Base-by-base conservation (phyloP, 2,888 invertebrate genomes). In the Micoletzkya japonica region DNA sequence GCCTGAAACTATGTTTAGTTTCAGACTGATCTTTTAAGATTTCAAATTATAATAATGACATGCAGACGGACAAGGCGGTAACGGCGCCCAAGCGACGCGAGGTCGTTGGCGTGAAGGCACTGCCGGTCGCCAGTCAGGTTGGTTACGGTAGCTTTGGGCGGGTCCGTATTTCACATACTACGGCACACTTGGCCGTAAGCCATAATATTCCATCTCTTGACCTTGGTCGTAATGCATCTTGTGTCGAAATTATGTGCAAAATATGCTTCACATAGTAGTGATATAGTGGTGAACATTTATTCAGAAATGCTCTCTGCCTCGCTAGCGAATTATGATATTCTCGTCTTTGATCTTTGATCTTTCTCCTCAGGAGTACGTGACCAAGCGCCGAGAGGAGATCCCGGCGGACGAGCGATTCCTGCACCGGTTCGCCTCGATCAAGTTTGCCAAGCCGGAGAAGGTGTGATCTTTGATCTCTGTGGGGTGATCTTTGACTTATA, bases 321-420 rank as follows among this genome's bases (percentile, higher is more conserved):
- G 30, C 14, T 56, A n/a, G n/a, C n/a, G 44, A 14, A 44, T 44
- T n/a, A n/a, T n/a, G n/a, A n/a, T n/a, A n/a, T n/a, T n/a, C n/a
- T n/a, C n/a, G n/a, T n/a, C n/a, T n/a, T n/a, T 56, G 1, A n/a
- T 1, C 17, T 1, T 70, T 52, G 32, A 34, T 36, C 14, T 20
- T 26, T 34, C 17, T 60, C 70, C 79, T 39, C 61, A 82, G 82
- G 83, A 83, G 50, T 83, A 83, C 74, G 66, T 79, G 30, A 66
- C 73, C 20, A 83, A 82, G 71, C 73, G 73, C 61, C 61, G 57
- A 2, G 73, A 74, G 30, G 83, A 90, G 74, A 92, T 96, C 81
- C 95, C 95, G 0, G 92, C 92, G 0, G 96, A 97, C 82, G 96
- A 97, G 86, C 88, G 90, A 73, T 95, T 92, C 86, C 89, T 94